Evolutionary conservation across 2,888 invertebrate species (phyloP), one percentile per base, ranked within the genome.

Genomic region (Acanthoscelides obtectus): DNA sequence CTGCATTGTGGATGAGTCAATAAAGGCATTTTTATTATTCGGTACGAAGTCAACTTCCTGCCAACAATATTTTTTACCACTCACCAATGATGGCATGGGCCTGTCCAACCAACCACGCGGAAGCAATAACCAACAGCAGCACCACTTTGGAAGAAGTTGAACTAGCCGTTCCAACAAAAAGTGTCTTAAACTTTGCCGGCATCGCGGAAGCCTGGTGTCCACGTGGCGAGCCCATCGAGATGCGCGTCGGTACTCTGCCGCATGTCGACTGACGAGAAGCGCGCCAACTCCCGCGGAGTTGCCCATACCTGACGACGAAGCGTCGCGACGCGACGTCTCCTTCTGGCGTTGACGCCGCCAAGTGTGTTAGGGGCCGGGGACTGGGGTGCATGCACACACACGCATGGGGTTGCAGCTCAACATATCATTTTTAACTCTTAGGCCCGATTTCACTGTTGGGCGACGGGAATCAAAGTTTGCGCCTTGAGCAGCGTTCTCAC

Each of bases 231-330:
- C 76, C 79, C 79, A 79, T 79, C 76, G 74, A 73, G 78, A 70
- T 77, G 75, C 74, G 73, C 73, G 72, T 76, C 72, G 75, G 69
- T 75, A 74, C 76, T 79, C 73, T 79, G 80, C 81, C 77, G 79
- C 81, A 81, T 81, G 80, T 80, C 81, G 80, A 81, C 81, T 81
- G 79, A 79, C 76, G 79, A 17, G 8, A 1, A 1, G 45, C 45
- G 45, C 17, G 1, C 75, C 73, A 72, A 22, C 67, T n/a, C 22
- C 22, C 72, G 25, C 66, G 67, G 70, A 72, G 5, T 17, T 1
- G 12, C 45, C 8, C 17, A 45, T 12, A 45, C 45, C 45, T 45
- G 45, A 45, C 45, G 17, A 73, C 69, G 68, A 63, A 73, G 75
- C 74, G 74, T 76, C 77, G 73, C 72, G 76, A 74, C 76, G 78